phyloP scores from a whole-genome alignment of 2,113 vertebrate species.

The Paralichthys olivaceus region DNA sequence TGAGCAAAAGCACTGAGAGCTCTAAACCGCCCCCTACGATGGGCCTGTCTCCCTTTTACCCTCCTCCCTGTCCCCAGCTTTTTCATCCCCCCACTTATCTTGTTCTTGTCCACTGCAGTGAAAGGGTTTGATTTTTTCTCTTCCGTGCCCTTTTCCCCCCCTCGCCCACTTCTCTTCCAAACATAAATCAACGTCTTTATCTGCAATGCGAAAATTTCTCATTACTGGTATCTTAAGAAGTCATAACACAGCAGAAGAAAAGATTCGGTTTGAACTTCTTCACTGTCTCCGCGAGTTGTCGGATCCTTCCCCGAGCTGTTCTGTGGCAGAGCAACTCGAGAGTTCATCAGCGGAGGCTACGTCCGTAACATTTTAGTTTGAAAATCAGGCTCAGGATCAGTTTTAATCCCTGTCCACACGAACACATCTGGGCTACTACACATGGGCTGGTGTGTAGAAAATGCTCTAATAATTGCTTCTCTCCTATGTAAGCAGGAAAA shows the following conservation, averaged over 20 bases:
- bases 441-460: no score
- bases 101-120: slow-evolving; percentile 28
- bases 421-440: no score
- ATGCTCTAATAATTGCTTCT: no score
- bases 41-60: slow-evolving; percentile 23
- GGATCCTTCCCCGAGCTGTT: not conserved
- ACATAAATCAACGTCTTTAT: slow-evolving; percentile 54
- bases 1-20: not conserved
- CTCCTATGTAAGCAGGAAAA: no score
- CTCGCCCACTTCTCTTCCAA: slow-evolving; percentile 20
- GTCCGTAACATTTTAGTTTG: no score
- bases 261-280: slow-evolving; percentile 13
- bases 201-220: slow-evolving; percentile 23
- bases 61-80: slow-evolving; percentile 11
- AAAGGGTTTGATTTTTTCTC: not conserved
- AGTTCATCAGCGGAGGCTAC: slow-evolving; percentile 10
- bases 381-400: no score
- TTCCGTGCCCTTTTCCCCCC: not conserved
- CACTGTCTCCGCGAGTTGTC: not conserved
- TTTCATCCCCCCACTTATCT: slow-evolving; percentile 46
- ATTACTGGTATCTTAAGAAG: slow-evolving; percentile 36
- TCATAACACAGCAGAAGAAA: slow-evolving; percentile 2
- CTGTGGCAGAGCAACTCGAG: not conserved
- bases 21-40: slow-evolving; percentile 13
- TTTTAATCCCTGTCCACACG: no score